Conservation (phyloP, 2,888 invertebrate genomes). For the Acleris laterana region DNA sequence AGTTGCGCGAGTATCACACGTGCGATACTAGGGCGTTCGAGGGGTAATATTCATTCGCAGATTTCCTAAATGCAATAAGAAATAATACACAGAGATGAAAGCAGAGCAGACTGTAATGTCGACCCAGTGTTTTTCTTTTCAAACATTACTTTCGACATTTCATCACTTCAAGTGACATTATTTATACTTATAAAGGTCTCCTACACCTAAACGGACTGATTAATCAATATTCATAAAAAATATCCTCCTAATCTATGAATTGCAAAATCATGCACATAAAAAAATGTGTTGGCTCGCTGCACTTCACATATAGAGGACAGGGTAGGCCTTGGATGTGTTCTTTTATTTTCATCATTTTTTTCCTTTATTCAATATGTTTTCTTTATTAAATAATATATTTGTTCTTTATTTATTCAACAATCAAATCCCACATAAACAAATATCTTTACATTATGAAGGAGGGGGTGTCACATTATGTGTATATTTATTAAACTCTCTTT, state of each 20-base stretch:
- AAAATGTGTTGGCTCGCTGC: constrained; percentile 35
- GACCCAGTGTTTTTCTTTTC: too few relatives aligned
- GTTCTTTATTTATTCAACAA: constrained; percentile 34
- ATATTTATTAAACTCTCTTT: constrained; percentile 53
- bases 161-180: too few relatives aligned
- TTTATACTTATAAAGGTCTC: too few relatives aligned
- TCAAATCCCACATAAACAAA: constrained; percentile 51
- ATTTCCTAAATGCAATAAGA: too few relatives aligned
- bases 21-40: too few relatives aligned
- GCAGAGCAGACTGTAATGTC: too few relatives aligned
- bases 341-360: constrained; percentile 41
- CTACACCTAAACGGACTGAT: too few relatives aligned
- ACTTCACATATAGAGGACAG: constrained; percentile 41
- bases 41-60: too few relatives aligned
- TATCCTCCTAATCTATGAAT: background rate
- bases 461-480: constrained; percentile 41
- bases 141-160: too few relatives aligned
- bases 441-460: constrained; percentile 55
- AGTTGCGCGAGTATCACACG: too few relatives aligned
- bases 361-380: constrained; percentile 17
- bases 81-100: too few relatives aligned
- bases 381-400: constrained; percentile 32
- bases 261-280: constrained; percentile 12
- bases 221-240: too few relatives aligned
- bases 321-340: constrained; percentile 48